Evolutionary conservation across 2,113 vertebrate genomes (phyloP).

Genomic region (Chamaea fasciata): DNA sequence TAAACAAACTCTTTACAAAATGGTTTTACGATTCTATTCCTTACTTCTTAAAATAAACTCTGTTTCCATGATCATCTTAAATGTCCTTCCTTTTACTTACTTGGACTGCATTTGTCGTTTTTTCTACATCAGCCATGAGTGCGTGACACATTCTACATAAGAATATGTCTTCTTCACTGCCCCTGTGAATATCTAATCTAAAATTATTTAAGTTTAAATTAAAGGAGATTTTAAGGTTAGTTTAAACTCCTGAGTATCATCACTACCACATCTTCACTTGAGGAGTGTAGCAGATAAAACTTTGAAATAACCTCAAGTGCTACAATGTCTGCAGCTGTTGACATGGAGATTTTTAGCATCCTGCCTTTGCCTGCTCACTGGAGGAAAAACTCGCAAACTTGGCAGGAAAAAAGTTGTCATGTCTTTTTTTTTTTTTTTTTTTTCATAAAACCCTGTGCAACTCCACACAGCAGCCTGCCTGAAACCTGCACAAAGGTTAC

Average conservation of each 20-base stretch:
- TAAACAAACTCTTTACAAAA: not conserved
- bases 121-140: not conserved
- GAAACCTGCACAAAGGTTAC: not conserved
- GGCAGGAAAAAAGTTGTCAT: not conserved
- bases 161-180: not conserved
- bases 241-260: not conserved
- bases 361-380: not conserved
- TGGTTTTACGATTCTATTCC: not conserved
- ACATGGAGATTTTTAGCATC: not conserved
- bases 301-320: not conserved
- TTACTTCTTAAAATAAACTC: not conserved
- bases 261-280: not conserved
- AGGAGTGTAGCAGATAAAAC: not conserved
- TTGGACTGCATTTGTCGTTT: not conserved
- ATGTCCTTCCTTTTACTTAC: not conserved
- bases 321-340: not conserved
- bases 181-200: not conserved
- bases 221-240: not conserved
- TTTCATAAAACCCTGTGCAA: not conserved
- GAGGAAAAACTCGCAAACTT: not conserved
- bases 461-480: not conserved
- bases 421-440: not conserved
- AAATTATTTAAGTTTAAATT: not conserved
- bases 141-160: not conserved
- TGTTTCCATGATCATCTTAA: not conserved